Evolutionary conservation across 2,888 invertebrate genomes (phyloP).

Genomic region (Tipula unca): DNA sequence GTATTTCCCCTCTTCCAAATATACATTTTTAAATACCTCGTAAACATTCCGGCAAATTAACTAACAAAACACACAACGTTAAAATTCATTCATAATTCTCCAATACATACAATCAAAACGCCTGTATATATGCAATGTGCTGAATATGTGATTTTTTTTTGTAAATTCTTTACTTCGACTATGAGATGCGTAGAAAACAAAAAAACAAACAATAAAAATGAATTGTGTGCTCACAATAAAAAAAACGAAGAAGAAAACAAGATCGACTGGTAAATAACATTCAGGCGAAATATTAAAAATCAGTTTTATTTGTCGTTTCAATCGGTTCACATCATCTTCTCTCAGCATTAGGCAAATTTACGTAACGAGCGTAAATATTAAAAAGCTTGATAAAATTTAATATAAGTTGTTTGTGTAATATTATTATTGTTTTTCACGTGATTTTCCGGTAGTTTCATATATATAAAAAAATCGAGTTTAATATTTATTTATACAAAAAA

Average conservation of each 20-base stretch:
- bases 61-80: not conserved
- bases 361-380: not conserved
- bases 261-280: not conserved
- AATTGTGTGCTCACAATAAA: not conserved
- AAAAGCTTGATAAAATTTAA: not conserved
- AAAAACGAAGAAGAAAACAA: not conserved
- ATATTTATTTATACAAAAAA: not conserved
- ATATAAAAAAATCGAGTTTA: not conserved
- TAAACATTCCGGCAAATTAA: not conserved
- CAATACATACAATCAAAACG: not conserved
- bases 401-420: not conserved
- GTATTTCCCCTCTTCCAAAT: not conserved
- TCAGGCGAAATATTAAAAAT: not conserved
- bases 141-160: not conserved
- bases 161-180: not conserved
- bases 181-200: not conserved
- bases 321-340: not conserved
- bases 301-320: constrained; percentile 14
- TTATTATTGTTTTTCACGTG: not conserved
- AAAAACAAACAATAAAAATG: not conserved
- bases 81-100: not conserved
- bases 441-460: not conserved
- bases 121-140: not conserved
- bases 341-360: not conserved
- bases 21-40: not conserved